Conservation (phyloP, 2,113 vertebrate genomes). For the Edolisoma coerulescens region DNA sequence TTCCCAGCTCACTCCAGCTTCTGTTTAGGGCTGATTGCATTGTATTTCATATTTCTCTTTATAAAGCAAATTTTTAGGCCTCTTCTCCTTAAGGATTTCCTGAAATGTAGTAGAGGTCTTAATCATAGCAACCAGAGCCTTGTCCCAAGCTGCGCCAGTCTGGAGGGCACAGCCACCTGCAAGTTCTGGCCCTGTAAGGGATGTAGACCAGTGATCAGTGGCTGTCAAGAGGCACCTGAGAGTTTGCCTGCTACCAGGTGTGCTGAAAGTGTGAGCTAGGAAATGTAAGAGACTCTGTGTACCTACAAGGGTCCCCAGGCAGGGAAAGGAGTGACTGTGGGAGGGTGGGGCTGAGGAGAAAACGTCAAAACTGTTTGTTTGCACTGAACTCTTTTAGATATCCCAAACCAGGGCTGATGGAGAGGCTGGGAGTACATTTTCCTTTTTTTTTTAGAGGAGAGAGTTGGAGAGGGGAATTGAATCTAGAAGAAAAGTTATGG, state of each 20-base stretch:
- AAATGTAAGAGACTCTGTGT: neutral
- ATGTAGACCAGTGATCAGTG: neutral
- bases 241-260: neutral
- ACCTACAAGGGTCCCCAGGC: neutral
- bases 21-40: neutral
- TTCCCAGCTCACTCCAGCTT: neutral
- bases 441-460: neutral
- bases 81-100: neutral
- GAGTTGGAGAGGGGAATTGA: neutral
- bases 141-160: neutral
- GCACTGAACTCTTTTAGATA: neutral
- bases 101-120: neutral
- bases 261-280: neutral
- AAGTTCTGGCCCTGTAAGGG: neutral
- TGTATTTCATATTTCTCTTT: neutral
- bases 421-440: neutral
- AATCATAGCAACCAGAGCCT: neutral
- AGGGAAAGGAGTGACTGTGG: neutral
- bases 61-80: neutral
- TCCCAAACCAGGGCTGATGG: neutral
- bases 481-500: neutral
- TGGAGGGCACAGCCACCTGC: neutral
- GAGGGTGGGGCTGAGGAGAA: neutral
- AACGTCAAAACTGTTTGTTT: neutral
- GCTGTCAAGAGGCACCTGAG: neutral